These are phyloP conservation scores for Caenorhabditis sp. DNA, from an alignment of 2,888 invertebrate genomes.

Conservation along the genomic window DNA sequence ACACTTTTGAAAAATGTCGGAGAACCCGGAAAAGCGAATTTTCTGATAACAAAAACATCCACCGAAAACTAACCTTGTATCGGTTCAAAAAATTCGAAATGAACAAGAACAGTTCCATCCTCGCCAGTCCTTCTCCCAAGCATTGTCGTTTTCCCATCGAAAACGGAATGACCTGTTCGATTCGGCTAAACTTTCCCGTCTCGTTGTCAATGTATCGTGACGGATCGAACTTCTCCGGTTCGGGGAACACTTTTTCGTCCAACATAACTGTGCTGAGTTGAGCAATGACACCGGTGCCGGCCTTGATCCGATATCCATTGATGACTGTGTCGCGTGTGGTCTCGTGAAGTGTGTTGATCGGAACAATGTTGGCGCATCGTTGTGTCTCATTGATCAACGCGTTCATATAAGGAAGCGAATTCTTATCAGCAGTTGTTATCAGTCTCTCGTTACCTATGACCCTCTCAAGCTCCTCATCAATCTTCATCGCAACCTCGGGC, in stretches of 20 bases:
- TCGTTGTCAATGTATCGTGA: slow-evolving; percentile 43
- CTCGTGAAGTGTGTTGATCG: slow-evolving; percentile 27
- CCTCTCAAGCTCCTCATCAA: slow-evolving; percentile 49
- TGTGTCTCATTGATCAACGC: slow-evolving; percentile 49
- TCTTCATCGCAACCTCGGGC: no score
- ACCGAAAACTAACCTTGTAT: slow-evolving; percentile 21
- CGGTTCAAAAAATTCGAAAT: slow-evolving; percentile 42
- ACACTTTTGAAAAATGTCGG: no score
- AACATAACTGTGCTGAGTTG: slow-evolving; percentile 35
- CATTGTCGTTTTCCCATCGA: slow-evolving; percentile 48
- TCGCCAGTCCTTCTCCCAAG: slow-evolving; percentile 40
- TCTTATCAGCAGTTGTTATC: slow-evolving; percentile 49
- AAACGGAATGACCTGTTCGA: slow-evolving; percentile 41
- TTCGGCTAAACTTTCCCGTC: slow-evolving; percentile 49
- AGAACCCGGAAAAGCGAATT: no score
- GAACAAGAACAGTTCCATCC: slow-evolving; percentile 47
- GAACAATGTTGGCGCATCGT: slow-evolving; percentile 33
- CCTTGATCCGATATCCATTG: slow-evolving; percentile 14
- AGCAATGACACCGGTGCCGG: slow-evolving; percentile 32
- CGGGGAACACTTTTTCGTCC: slow-evolving; percentile 36
- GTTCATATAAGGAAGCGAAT: slow-evolving; percentile 39
- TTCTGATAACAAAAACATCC: no score
- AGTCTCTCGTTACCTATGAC: slow-evolving; percentile 45
- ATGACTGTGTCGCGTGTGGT: slow-evolving; percentile 29
- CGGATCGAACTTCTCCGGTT: slow-evolving; percentile 28